A percentile compares a stretch with the other conserved stretches of the same genome.
Conservation (phyloP, 1,140 invertebrate genomes). For the Microplitis mediator region DNA sequence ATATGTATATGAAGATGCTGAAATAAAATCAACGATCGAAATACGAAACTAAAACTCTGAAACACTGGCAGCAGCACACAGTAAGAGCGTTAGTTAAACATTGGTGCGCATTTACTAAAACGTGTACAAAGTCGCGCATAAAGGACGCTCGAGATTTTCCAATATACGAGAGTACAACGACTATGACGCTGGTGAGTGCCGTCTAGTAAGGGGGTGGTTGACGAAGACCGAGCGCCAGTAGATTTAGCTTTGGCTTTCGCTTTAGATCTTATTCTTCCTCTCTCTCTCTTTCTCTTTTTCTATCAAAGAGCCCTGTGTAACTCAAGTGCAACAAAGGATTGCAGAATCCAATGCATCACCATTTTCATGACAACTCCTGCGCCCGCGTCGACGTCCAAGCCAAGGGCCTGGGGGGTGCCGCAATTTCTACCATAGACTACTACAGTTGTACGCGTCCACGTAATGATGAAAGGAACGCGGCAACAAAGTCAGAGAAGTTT, state of each 20-base stretch:
- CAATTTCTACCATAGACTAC: not conserved
- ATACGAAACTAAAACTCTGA: not conserved
- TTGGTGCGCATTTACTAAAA: not conserved
- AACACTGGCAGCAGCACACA: too few species aligned
- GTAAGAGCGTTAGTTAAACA: not conserved
- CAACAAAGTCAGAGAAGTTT: not conserved
- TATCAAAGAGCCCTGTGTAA: not conserved
- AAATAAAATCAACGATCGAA: not conserved
- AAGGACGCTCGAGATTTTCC: constrained; percentile 11
- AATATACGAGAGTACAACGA: not conserved
- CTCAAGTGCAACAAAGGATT: constrained; percentile 38
- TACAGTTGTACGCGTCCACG: not conserved
- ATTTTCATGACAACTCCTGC: constrained; percentile 45
- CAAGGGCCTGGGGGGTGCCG: constrained; percentile 5
- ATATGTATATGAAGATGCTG: not conserved
- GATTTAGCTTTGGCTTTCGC: not conserved
- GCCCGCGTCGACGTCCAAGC: constrained; percentile 32
- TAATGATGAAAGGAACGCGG: not conserved
- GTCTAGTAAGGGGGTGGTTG: not conserved
- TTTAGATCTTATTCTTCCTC: not conserved
- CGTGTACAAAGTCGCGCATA: constrained; percentile 7
- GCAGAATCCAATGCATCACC: constrained; percentile 46
- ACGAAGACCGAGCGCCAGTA: not conserved
- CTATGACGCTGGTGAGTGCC: not conserved
- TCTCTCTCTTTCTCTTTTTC: not conserved